A percentile compares a stretch with the other conserved stretches of the same genome.
phyloP scores from a whole-genome alignment of 1,140 invertebrate genomes.

The Notospermus geniculatus region DNA sequence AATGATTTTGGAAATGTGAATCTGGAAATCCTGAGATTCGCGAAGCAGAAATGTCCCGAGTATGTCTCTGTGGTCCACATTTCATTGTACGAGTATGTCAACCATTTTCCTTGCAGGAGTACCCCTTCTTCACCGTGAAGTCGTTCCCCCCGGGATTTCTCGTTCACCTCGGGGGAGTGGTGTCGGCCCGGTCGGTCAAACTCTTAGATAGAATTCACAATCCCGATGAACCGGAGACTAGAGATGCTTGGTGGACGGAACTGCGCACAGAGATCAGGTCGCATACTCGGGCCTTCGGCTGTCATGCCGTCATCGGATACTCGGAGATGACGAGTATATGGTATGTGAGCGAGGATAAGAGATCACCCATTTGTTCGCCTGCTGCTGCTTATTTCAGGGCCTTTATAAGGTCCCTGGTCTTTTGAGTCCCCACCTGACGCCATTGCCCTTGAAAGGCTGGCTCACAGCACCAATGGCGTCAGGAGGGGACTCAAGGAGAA shows the following conservation, averaged over 20 bases:
- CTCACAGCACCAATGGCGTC: no score
- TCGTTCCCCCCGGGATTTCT: conserved; percentile 87
- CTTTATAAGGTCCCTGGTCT: no score
- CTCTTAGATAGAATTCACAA: conserved; percentile 71
- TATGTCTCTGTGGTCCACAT: no score
- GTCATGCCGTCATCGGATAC: conserved; percentile 93
- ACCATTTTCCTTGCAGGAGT: conserved; percentile 82
- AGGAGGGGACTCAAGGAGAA: no score
- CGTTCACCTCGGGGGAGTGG: conserved; percentile 82
- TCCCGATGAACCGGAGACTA: conserved; percentile 80
- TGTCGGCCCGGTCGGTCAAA: conserved; percentile 74
- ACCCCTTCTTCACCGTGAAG: conserved; percentile 92
- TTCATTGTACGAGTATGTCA: conserved; percentile 38
- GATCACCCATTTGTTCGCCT: no score
- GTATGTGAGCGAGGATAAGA: conserved; percentile 11
- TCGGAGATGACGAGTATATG: conserved; percentile 82
- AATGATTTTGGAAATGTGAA: no score
- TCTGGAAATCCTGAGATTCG: no score
- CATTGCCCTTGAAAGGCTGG: no score
- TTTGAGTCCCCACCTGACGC: no score
- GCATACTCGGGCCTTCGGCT: conserved; percentile 83
- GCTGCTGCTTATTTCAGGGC: no score
- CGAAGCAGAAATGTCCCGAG: no score
- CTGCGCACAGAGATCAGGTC: conserved; percentile 89
- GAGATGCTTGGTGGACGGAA: conserved; percentile 95